Evolutionary conservation across 2,888 invertebrate species (phyloP).

Genomic region (Drosophila quasianomalipes): DNA sequence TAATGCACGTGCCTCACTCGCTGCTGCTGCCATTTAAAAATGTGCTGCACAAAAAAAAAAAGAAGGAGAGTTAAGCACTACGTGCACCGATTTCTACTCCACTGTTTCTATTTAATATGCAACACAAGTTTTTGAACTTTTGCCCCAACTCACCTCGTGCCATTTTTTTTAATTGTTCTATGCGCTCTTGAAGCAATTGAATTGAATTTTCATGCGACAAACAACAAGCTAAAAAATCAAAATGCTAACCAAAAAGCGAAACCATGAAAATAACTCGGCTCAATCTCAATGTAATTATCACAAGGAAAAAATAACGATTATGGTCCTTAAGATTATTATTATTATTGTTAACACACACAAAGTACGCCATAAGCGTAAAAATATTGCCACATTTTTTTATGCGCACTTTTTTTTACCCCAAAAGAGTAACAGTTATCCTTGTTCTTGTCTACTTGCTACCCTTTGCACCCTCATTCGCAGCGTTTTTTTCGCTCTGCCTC

Average conservation of each 20-base stretch:
- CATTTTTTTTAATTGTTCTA: conserved; percentile 57
- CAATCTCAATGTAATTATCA: conserved; percentile 79
- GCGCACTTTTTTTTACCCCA: conserved; percentile 46
- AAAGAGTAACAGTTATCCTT: conserved; percentile 24
- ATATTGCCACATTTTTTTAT: conserved; percentile 45
- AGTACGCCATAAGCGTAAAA: conserved; percentile 62
- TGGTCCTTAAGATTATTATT: conserved; percentile 67
- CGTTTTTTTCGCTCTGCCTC: not conserved
- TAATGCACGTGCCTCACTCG: conserved; percentile 78
- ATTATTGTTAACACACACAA: conserved; percentile 79
- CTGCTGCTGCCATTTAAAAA: conserved; percentile 69
- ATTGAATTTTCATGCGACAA: conserved; percentile 66
- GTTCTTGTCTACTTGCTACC: conserved; percentile 30
- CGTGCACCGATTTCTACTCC: conserved; percentile 52
- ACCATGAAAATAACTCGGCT: conserved; percentile 36
- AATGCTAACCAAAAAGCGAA: conserved; percentile 29
- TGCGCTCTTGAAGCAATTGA: conserved; percentile 57
- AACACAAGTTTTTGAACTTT: conserved; percentile 51
- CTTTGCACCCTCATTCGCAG: conserved; percentile 63
- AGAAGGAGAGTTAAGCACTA: conserved; percentile 46
- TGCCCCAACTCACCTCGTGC: conserved; percentile 25
- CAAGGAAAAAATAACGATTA: conserved; percentile 56
- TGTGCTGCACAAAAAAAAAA: conserved; percentile 50
- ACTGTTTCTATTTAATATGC: conserved; percentile 64
- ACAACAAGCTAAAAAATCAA: conserved; percentile 44